Percentiles rank a stretch among this genome's conserved stretches.
These are phyloP conservation scores for Eriocheir sinensis DNA, from an alignment of 1,140 invertebrate genomes.

Conservation along the genomic window DNA sequence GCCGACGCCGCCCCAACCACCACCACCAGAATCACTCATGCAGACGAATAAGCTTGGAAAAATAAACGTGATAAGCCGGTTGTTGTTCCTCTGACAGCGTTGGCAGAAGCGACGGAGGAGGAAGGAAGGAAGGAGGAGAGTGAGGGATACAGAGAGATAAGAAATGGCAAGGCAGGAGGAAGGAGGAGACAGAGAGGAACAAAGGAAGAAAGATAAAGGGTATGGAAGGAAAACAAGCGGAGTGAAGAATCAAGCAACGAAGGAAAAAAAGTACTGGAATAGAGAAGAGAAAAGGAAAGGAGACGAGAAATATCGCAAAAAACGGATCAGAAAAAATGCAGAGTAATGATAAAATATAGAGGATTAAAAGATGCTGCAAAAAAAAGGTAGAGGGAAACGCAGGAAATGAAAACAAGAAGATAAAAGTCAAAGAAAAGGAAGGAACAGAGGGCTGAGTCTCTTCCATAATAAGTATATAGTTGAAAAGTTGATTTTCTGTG, in stretches of 20 bases:
- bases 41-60: neutral
- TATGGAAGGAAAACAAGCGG: neutral
- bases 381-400: no score
- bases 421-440: neutral
- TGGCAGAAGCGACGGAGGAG: neutral
- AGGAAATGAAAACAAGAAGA: neutral
- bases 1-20: neutral
- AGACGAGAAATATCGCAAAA: neutral
- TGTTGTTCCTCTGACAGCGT: neutral
- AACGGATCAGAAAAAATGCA: neutral
- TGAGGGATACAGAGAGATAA: constrained; percentile 33
- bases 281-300: neutral
- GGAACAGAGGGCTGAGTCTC: neutral
- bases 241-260: neutral
- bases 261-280: neutral
- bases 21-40: neutral
- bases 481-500: neutral
- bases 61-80: neutral
- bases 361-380: no score
- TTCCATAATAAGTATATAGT: neutral
- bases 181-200: constrained; percentile 34
- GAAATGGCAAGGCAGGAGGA: neutral
- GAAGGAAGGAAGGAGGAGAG: neutral
- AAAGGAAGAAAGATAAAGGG: constrained; percentile 33
- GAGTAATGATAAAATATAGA: no score